Conservation (phyloP, 2,888 invertebrate genomes). For the Eretmocerus hayati region DNA sequence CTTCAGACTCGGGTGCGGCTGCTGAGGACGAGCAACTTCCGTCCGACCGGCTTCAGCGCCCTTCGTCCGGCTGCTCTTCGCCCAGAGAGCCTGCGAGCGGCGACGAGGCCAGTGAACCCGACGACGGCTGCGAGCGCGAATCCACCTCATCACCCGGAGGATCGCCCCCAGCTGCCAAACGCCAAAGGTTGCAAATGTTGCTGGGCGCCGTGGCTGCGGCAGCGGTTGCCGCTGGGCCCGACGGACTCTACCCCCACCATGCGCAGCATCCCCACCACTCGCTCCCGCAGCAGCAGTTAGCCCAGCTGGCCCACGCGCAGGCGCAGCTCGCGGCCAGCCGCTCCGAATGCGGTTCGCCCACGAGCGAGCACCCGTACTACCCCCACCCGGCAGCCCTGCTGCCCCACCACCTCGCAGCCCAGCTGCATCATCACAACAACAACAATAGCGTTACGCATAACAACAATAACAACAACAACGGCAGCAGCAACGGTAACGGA, state of each 20-base stretch:
- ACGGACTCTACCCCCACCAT: constrained; percentile 26
- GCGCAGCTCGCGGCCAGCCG: constrained; percentile 43
- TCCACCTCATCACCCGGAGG: constrained; percentile 38
- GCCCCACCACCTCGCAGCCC: constrained; percentile 40
- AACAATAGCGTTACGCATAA: constrained; percentile 54
- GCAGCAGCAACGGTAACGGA: constrained; percentile 28
- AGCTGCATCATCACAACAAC: constrained; percentile 51
- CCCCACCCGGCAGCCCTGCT: constrained; percentile 55
- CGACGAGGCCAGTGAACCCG: constrained; percentile 47
- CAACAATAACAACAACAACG: constrained; percentile 45
- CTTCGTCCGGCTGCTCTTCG: constrained; percentile 41
- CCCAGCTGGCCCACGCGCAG: constrained; percentile 26
- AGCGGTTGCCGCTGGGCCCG: constrained; percentile 13
- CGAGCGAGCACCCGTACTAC: constrained; percentile 56
- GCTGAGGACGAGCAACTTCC: not conserved
- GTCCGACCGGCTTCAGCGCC: constrained; percentile 31
- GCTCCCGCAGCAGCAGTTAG: constrained; percentile 26
- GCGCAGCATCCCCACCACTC: constrained; percentile 28
- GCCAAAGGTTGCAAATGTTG: constrained; percentile 32
- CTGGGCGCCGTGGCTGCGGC: constrained; percentile 16
- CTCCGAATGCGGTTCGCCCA: constrained; percentile 68
- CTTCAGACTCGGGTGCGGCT: not conserved
- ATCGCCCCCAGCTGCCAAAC: constrained; percentile 32
- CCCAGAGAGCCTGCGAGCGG: constrained; percentile 43
- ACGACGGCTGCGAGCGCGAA: too few relatives aligned